A percentile compares a stretch with the other conserved stretches of the same genome.
These are phyloP conservation scores for Onychomys leucogaster DNA, from an alignment of 2,797 vertebrate genomes.

Conservation along the genomic window DNA sequence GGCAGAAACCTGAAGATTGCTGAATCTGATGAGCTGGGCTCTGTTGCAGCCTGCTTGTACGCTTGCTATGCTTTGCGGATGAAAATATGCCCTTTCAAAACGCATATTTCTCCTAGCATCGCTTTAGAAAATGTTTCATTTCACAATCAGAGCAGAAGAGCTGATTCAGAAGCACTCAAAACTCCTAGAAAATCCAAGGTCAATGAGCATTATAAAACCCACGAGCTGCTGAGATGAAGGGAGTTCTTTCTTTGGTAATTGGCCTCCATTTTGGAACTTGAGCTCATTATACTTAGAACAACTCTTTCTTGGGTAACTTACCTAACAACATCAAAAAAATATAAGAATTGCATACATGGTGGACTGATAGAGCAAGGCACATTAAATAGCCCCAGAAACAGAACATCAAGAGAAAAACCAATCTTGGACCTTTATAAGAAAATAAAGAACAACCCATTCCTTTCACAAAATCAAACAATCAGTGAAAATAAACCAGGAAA, in stretches of 20 bases:
- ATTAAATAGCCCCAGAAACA: conserved; percentile 1
- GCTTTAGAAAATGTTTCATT: conserved; percentile 59
- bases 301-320: not conserved
- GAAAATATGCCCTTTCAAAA: conserved; percentile 41
- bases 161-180: conserved; percentile 58
- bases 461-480: conserved; percentile 19
- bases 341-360: not conserved
- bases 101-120: conserved; percentile 18
- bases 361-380: not conserved
- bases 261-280: conserved; percentile 56
- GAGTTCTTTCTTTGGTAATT: conserved; percentile 41
- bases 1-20: not conserved
- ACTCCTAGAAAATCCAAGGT: conserved; percentile 54
- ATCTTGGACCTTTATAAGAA: not conserved
- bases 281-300: conserved; percentile 28
- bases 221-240: not conserved
- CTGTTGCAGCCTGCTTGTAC: not conserved
- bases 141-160: conserved; percentile 6
- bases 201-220: conserved; percentile 40
- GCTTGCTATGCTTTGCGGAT: not conserved
- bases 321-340: conserved; percentile 61
- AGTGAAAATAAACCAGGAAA: not conserved
- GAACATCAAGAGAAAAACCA: not conserved
- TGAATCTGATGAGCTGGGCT: not conserved
- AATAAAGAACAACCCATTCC: not conserved